These are phyloP conservation scores for Gymnocheta viridis DNA, from an alignment of 2,888 invertebrate species.

Conservation along the genomic window DNA sequence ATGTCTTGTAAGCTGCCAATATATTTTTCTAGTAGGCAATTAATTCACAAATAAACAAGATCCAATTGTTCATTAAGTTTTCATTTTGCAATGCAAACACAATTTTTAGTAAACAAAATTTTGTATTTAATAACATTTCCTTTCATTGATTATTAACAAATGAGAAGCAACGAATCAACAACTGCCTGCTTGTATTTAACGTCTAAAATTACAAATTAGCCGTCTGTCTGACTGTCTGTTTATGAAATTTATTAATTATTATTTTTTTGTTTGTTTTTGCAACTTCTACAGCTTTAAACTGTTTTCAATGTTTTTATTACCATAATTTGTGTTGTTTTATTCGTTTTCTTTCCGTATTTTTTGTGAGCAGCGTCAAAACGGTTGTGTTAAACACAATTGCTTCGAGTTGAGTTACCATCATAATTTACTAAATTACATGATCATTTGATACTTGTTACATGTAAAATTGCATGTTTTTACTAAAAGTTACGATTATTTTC, in stretches of 20 bases:
- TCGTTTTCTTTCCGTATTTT: neutral
- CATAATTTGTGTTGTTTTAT: neutral
- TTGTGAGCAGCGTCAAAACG: neutral
- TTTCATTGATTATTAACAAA: slow-evolving; percentile 21
- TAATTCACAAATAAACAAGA: too few relatives aligned
- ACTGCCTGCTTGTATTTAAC: neutral
- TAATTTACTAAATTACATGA: slow-evolving; percentile 66
- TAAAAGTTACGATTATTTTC: slow-evolving; percentile 59
- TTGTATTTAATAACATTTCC: slow-evolving; percentile 15
- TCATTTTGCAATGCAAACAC: slow-evolving; percentile 3
- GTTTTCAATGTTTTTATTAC: neutral
- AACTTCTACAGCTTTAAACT: neutral
- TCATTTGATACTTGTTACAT: slow-evolving; percentile 68
- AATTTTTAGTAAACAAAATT: neutral
- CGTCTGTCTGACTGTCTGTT: slow-evolving; percentile 8
- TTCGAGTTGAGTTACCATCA: slow-evolving; percentile 34
- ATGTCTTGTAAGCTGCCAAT: too few relatives aligned
- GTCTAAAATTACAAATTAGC: slow-evolving; percentile 40
- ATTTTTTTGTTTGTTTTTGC: slow-evolving; percentile 5
- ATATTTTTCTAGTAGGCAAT: too few relatives aligned
- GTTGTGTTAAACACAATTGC: slow-evolving; percentile 19
- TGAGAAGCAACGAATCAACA: neutral
- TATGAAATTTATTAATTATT: slow-evolving; percentile 16
- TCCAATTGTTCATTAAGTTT: neutral
- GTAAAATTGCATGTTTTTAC: slow-evolving; percentile 66